Base-by-base conservation (phyloP, 2,888 invertebrate genomes). In the Ethmia dodecea region DNA sequence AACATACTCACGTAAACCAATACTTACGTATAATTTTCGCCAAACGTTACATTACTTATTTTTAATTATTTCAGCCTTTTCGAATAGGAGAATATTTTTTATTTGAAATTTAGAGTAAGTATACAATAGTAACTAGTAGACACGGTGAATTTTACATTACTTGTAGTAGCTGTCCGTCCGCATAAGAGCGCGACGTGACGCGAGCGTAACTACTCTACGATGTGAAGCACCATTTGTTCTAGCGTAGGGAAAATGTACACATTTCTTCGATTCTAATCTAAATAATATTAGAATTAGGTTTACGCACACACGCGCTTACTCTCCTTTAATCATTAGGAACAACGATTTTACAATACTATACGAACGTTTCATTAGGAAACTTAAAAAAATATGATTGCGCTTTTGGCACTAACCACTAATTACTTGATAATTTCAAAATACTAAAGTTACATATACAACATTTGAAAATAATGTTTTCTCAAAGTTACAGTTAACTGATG, bases 191-290 rank as follows among this genome's bases (percentile, higher is more conserved):
- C 52, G 43, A 42, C 48, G 32, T 31, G 55, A 52, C 53, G 52
- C 55, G 53, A 49, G 53, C 51, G 46, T 49, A 9, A 62, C 75
- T 67, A 66, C 66, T 73, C 86, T 84, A 86, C 79, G 62, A 73
- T 66, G 76, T 79, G 80, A 84, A 84, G 86, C 86, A 86, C 86
- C 86, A 86, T 84, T 80, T 81, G 84, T 81, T 86, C 84, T 83
- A 84, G 86, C 84, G 79, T 84, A 83, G 76, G 86, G 84, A 75
- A 67, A 83, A 86, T 86, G 83, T 86, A 86, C 86, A 86, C 70
- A 63, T 69, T 78, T 79, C 74, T 62, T 68, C 72, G 64, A 71
- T 69, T 76, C 78, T 78, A 81, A 55, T 78, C 78, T 79, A 76
- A 72, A 57, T 68, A 67, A 69, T 64, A 75, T 74, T 79, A 81